phyloP scores from a whole-genome alignment of 1,140 invertebrate species.

The Tetramorium parvispinum region DNA sequence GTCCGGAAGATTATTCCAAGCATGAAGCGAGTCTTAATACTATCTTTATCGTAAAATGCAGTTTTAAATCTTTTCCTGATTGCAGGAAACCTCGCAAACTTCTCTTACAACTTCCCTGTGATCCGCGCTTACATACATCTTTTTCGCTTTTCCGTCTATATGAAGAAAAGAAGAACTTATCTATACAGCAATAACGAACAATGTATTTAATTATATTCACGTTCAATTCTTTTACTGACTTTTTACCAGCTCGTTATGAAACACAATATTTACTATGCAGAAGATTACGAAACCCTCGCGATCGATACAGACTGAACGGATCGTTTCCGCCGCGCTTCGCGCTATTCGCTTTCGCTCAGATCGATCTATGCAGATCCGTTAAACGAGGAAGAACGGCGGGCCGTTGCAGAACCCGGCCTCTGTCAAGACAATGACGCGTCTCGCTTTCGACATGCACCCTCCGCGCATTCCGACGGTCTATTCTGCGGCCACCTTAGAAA shows the following conservation, averaged over 20 bases:
- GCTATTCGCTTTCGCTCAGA: slow-evolving; percentile 37
- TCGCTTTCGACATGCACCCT: slow-evolving; percentile 53
- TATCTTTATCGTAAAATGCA: slow-evolving; percentile 34
- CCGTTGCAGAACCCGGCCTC: slow-evolving; percentile 18
- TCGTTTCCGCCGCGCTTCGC: slow-evolving; percentile 1
- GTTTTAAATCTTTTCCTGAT: slow-evolving; percentile 41
- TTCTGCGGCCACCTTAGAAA: slow-evolving; percentile 53
- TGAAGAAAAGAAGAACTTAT: background rate
- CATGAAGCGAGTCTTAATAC: slow-evolving; percentile 57
- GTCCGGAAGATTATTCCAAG: slow-evolving; percentile 13
- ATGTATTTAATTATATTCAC: background rate
- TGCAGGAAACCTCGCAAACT: background rate
- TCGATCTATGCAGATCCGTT: slow-evolving; percentile 48
- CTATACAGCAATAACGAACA: background rate
- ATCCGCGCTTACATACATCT: background rate
- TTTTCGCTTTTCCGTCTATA: too few relatives aligned
- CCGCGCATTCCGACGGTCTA: background rate
- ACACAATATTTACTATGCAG: background rate
- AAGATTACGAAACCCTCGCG: background rate
- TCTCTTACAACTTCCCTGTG: background rate
- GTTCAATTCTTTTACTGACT: background rate
- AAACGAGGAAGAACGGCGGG: slow-evolving; percentile 17
- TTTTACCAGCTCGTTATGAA: background rate
- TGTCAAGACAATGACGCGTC: slow-evolving; percentile 43
- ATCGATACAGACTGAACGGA: background rate